phyloP scores from a whole-genome alignment of 2,888 invertebrate genomes.

The Tanypteryx hageni region DNA sequence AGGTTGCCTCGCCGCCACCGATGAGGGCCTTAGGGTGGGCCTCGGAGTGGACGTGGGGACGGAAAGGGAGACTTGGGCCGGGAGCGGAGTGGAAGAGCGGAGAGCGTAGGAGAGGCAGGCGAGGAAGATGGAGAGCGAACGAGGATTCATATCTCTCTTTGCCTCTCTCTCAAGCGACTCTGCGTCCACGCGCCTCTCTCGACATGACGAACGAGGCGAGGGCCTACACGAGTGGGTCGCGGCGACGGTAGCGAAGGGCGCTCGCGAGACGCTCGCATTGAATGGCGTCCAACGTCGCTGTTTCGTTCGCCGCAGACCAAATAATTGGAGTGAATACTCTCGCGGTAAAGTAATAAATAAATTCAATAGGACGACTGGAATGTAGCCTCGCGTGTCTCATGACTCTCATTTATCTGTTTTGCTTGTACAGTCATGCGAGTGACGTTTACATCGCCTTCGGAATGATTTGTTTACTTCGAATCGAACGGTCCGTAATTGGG shows the following conservation, averaged over 20 bases:
- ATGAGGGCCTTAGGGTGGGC: constrained; percentile 1
- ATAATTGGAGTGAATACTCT: too few species aligned
- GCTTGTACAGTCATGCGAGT: neutral
- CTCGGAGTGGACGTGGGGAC: neutral
- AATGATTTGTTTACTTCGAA: neutral
- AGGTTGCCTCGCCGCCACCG: neutral
- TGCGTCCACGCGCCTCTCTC: neutral
- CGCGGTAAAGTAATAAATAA: too few species aligned
- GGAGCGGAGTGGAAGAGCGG: constrained; percentile 35
- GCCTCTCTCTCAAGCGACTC: constrained; percentile 3
- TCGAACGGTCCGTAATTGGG: neutral
- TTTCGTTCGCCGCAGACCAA: neutral
- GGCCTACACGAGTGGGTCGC: neutral
- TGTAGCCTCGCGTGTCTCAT: neutral
- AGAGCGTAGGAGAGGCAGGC: constrained; percentile 50
- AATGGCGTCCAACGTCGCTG: neutral
- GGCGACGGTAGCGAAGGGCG: neutral
- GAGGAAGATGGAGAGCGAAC: constrained; percentile 43
- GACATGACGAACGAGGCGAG: neutral
- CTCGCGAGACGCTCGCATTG: neutral
- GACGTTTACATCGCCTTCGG: neutral
- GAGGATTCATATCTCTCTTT: constrained; percentile 54
- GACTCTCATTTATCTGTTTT: neutral
- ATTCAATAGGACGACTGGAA: too few species aligned
- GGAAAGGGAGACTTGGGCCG: constrained; percentile 25